Evolutionary conservation across 2,797 vertebrate species (phyloP).

Genomic region (Anguilla marmorata): DNA sequence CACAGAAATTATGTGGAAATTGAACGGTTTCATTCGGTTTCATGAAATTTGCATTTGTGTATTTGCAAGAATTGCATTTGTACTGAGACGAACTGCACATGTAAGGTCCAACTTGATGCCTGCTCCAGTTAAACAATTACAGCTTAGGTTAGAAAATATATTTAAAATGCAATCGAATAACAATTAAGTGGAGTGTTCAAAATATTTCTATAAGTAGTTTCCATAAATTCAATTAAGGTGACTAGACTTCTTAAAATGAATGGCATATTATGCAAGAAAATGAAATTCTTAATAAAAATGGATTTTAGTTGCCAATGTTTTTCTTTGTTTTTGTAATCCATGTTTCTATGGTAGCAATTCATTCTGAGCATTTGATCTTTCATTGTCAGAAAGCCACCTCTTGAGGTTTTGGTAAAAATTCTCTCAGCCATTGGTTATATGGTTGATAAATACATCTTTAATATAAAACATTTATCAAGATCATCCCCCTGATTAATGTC

Average conservation of each 20-base stretch:
- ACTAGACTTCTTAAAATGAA: not conserved
- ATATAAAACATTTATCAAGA: constrained; percentile 7
- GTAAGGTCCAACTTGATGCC: not conserved
- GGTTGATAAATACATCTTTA: not conserved
- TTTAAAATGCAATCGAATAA: not conserved
- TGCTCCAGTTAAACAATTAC: not conserved
- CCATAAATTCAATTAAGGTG: not conserved
- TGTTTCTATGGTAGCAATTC: not conserved
- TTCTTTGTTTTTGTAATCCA: not conserved
- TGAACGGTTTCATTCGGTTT: not conserved
- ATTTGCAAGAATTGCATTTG: not conserved
- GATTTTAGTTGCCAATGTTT: not conserved
- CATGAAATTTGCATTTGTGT: not conserved
- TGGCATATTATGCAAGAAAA: not conserved
- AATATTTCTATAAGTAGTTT: not conserved
- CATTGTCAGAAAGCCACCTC: not conserved
- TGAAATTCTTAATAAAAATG: not conserved
- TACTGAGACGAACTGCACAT: not conserved
- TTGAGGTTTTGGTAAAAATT: not conserved
- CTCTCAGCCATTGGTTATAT: not conserved
- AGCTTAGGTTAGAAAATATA: not conserved
- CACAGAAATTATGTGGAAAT: not conserved
- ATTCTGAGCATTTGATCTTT: not conserved
- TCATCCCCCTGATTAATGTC: not conserved
- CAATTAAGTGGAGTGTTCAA: not conserved